Percentiles rank a stretch among this genome's conserved stretches.
Conservation (phyloP, 1,140 invertebrate genomes). For the Zophobas morio region DNA sequence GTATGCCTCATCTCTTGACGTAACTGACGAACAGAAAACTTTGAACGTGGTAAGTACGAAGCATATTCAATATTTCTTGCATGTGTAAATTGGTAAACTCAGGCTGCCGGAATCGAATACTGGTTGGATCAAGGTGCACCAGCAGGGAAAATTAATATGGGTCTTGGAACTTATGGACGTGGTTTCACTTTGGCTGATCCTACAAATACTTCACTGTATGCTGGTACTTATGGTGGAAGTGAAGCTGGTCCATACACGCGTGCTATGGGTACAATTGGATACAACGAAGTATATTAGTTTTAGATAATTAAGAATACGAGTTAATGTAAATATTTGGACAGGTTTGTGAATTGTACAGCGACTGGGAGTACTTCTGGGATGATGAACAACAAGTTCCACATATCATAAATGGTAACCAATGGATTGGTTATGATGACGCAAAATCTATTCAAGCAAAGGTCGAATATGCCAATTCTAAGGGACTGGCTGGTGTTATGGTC, state of each 20-base stretch:
- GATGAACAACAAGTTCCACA: conserved; percentile 45
- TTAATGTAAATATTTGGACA: not conserved
- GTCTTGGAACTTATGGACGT: conserved; percentile 77
- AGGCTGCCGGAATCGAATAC: conserved; percentile 39
- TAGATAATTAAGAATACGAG: not conserved
- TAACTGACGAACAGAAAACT: conserved; percentile 59
- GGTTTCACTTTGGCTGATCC: conserved; percentile 73
- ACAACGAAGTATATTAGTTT: conserved; percentile 71
- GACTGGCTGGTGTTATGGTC: conserved; percentile 78
- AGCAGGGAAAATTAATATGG: conserved; percentile 75
- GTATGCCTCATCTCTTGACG: conserved; percentile 68
- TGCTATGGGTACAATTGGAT: conserved; percentile 79
- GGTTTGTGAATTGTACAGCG: not conserved
- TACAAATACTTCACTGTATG: conserved; percentile 69
- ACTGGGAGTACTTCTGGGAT: conserved; percentile 31
- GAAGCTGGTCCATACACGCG: conserved; percentile 79
- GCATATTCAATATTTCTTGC: not conserved
- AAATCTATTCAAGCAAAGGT: conserved; percentile 36
- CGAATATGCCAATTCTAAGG: conserved; percentile 69
- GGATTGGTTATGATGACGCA: conserved; percentile 32
- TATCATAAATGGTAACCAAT: conserved; percentile 21
- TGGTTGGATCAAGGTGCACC: conserved; percentile 67
- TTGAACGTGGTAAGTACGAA: conserved; percentile 65
- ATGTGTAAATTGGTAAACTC: conserved; percentile 16
- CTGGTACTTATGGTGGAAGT: conserved; percentile 69